Evolutionary conservation across 2,888 invertebrate species (phyloP).

Genomic region (Beris chalybata): DNA sequence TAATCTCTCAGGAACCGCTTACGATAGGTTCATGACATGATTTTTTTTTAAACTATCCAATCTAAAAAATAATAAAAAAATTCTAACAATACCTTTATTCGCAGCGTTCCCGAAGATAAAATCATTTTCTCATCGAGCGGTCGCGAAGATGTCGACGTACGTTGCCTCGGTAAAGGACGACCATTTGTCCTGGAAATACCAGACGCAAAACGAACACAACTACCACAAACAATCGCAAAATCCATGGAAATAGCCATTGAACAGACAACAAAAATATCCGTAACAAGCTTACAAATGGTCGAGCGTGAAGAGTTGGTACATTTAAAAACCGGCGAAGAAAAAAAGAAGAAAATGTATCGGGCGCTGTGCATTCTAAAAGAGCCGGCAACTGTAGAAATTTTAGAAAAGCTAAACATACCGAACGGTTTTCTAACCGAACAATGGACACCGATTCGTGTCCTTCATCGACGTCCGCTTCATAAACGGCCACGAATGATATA

Average conservation of each 20-base stretch:
- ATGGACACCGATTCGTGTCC: conserved; percentile 86
- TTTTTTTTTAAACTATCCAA: no score
- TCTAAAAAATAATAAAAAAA: no score
- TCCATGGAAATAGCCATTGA: conserved; percentile 63
- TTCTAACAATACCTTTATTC: conserved; percentile 11
- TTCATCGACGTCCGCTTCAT: conserved; percentile 80
- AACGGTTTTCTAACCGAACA: conserved; percentile 67
- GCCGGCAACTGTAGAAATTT: conserved; percentile 58
- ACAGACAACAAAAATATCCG: conserved; percentile 60
- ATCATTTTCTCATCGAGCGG: conserved; percentile 90
- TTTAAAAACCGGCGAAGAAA: conserved; percentile 85
- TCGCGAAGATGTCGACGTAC: conserved; percentile 95
- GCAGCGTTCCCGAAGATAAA: conserved; percentile 45
- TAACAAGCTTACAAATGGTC: conserved; percentile 67
- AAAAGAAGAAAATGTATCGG: conserved; percentile 83
- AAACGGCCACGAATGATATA: conserved; percentile 69
- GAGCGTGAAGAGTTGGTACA: conserved; percentile 67
- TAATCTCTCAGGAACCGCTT: no score
- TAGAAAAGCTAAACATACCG: conserved; percentile 57
- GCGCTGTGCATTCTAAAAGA: conserved; percentile 69
- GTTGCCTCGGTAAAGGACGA: conserved; percentile 87
- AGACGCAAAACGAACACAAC: conserved; percentile 63
- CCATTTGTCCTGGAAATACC: conserved; percentile 90
- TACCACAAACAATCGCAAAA: conserved; percentile 59
- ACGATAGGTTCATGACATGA: no score